Evolutionary conservation across 2,888 invertebrate species (phyloP).

Genomic region (Torymus auratus): DNA sequence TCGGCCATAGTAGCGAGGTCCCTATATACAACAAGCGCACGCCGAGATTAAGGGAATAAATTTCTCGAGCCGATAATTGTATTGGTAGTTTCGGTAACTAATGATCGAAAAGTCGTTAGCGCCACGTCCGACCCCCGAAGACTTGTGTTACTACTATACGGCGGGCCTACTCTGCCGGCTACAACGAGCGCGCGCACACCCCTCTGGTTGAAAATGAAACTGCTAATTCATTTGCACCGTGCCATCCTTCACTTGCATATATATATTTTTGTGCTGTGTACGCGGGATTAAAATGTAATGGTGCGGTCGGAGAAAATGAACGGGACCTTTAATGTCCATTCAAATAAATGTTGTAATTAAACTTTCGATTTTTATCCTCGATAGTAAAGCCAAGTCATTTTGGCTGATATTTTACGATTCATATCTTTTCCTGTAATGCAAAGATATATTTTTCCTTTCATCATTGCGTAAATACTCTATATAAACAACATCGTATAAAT

Average conservation of each 20-base stretch:
- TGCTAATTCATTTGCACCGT: conserved; percentile 55
- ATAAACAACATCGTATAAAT: too few relatives aligned
- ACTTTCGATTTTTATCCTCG: too few relatives aligned
- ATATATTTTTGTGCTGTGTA: background rate
- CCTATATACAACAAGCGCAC: conserved; percentile 19
- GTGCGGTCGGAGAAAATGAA: too few relatives aligned
- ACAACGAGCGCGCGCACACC: background rate
- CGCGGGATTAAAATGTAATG: too few relatives aligned
- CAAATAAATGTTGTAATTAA: too few relatives aligned
- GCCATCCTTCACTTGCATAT: conserved; percentile 20
- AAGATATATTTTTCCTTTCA: too few relatives aligned
- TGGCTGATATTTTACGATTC: too few relatives aligned
- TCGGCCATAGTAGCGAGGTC: conserved; percentile 51
- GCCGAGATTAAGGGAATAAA: conserved; percentile 70
- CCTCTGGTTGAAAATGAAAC: conserved; percentile 67
- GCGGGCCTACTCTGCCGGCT: conserved; percentile 12
- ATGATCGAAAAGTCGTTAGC: conserved; percentile 76
- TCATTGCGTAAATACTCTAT: too few relatives aligned
- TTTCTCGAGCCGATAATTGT: conserved; percentile 74
- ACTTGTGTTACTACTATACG: conserved; percentile 58
- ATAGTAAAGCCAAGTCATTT: too few relatives aligned
- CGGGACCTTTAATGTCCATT: too few relatives aligned
- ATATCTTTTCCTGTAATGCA: too few relatives aligned
- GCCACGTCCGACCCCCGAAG: conserved; percentile 65
- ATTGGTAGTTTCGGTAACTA: conserved; percentile 77